Evolutionary conservation across 2,888 invertebrate species (phyloP), one percentile per base, ranked within the genome.

Genomic region (Trissolcus japonicus): DNA sequence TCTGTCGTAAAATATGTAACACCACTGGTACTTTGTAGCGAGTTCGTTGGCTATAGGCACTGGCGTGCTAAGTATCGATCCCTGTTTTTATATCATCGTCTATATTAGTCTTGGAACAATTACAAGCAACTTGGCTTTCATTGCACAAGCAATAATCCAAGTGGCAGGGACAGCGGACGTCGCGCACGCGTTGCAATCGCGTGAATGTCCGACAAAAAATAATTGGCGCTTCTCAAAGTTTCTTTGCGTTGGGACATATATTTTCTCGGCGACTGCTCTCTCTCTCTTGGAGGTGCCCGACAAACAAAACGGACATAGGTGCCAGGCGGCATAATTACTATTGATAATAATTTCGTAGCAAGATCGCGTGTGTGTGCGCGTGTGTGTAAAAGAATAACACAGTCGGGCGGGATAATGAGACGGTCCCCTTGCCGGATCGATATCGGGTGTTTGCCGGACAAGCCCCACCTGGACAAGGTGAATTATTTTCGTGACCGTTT

Each of bases 41-140:
- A 69, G 62, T 63, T 57, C 29, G 21, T 40, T 60, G 50, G 60
- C 73, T 73, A 73, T 73, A 73, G 73, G 60, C 35, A 35, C 46
- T 51, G 71, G n/a, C 50, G 54, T 54, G 59, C 51, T 57, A 63
- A 59, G 59, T 72, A 73, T 73, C 66, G 73, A 73, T 73, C 66
- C 16, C 16, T 6, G 14, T 48, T 72, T 73, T 73, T 66, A 66
- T 73, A 66, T 60, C 55, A 19, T 2, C 40, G 41, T 54, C 66
- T 66, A 73, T 73, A 66, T 66, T 53, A 73, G 66, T 55, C 41
- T 61, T 73, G 59, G 51, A 73, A 67, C 56, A 73, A 73, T 66
- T 73, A 73, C 56, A 61, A 73, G 43, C 51, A 51, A 29, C 65
- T 55, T 72, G 54, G 61, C 60, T 61, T 61, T 66, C 48, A 67